Conservation (phyloP, 2,113 vertebrate genomes). For the Seriola rivoliana region DNA sequence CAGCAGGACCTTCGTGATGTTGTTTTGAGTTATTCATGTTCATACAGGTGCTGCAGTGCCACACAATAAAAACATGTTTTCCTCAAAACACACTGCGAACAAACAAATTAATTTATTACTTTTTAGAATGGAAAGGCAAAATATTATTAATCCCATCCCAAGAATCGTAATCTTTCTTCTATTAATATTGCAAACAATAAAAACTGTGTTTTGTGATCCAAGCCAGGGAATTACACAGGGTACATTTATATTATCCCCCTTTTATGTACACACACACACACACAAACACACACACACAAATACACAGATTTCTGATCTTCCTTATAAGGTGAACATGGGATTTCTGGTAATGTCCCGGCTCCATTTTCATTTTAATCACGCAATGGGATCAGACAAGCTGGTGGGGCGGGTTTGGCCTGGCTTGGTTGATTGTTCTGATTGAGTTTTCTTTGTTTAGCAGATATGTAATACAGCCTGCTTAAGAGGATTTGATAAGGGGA, state of each 20-base stretch:
- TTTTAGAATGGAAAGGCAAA: slow-evolving; percentile 51
- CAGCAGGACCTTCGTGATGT: not conserved
- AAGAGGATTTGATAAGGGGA: slow-evolving; percentile 86
- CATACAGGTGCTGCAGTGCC: slow-evolving; percentile 38
- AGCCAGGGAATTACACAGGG: slow-evolving; percentile 70
- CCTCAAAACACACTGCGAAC: slow-evolving; percentile 26
- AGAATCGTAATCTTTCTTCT: slow-evolving; percentile 71
- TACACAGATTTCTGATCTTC: slow-evolving; percentile 71
- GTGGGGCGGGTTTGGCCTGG: slow-evolving; percentile 64
- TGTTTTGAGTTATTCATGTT: slow-evolving; percentile 29
- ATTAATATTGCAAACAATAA: slow-evolving; percentile 73
- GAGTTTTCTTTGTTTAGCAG: slow-evolving; percentile 86
- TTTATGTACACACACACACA: slow-evolving; percentile 23
- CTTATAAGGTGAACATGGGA: slow-evolving; percentile 82
- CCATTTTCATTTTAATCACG: slow-evolving; percentile 87
- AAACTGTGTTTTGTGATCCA: slow-evolving; percentile 66
- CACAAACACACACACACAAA: slow-evolving; percentile 42
- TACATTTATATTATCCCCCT: slow-evolving; percentile 68
- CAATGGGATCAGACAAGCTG: slow-evolving; percentile 86
- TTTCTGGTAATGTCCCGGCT: slow-evolving; percentile 83
- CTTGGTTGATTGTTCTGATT: slow-evolving; percentile 85
- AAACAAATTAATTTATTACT: slow-evolving; percentile 71
- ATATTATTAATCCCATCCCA: slow-evolving; percentile 68
- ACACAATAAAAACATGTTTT: slow-evolving; percentile 68
- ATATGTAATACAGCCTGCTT: slow-evolving; percentile 87